Evolutionary conservation across 2,797 vertebrate species (phyloP).

Genomic region (Brachymystax lenok): DNA sequence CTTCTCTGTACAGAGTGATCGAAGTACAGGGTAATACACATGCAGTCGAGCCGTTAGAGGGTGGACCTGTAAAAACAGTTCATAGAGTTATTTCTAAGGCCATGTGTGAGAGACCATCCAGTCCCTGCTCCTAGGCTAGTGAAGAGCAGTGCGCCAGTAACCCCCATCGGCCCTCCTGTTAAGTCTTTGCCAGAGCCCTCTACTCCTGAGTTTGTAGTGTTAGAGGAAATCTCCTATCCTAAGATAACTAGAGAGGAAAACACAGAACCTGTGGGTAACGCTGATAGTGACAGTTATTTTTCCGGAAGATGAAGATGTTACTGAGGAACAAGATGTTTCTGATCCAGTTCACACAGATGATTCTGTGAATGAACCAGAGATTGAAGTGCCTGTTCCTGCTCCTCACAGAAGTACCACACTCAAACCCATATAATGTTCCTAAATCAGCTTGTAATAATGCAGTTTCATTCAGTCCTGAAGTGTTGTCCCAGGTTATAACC

Average conservation of each 20-base stretch:
- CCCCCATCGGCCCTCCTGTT: not conserved
- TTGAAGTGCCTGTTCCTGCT: not conserved
- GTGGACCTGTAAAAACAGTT: not conserved
- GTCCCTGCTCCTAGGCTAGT: not conserved
- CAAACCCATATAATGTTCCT: too few relatives aligned
- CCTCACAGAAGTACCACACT: not conserved
- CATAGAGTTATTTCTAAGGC: slow-evolving; percentile 8
- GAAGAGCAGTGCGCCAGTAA: too few relatives aligned
- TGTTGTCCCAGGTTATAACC: slow-evolving; percentile 1
- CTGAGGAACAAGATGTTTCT: not conserved
- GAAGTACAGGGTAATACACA: slow-evolving; percentile 22
- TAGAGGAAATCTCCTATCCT: slow-evolving; percentile 7
- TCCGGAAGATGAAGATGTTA: too few relatives aligned
- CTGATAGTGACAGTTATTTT: too few relatives aligned
- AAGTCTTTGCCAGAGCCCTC: not conserved
- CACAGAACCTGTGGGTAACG: too few relatives aligned
- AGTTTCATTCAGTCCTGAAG: not conserved
- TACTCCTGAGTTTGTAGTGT: slow-evolving; percentile 12
- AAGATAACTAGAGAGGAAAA: too few relatives aligned
- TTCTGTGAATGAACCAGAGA: not conserved
- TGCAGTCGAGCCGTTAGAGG: slow-evolving; percentile 13
- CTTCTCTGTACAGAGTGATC: slow-evolving; percentile 12
- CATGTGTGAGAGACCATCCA: not conserved
- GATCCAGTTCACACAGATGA: not conserved
- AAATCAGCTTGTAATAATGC: too few relatives aligned